A percentile compares a stretch with the other conserved stretches of the same genome.
These are phyloP conservation scores for Drepana arcuata DNA, from an alignment of 1,140 invertebrate genomes.

Conservation along the genomic window DNA sequence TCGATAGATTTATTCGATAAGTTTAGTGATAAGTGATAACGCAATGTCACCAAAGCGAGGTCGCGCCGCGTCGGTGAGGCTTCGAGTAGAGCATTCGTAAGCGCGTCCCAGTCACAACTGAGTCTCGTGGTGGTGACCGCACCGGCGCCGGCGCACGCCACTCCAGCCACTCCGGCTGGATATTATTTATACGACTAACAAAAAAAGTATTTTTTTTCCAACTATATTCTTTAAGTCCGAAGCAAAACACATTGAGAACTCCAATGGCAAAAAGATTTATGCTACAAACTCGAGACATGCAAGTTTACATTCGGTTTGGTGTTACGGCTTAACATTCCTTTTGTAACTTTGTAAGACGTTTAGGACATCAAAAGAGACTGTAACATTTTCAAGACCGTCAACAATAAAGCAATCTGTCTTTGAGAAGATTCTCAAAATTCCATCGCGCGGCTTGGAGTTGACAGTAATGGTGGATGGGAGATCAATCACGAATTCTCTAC, in stretches of 20 bases:
- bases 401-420: slow-evolving; percentile 10
- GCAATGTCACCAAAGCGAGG: slow-evolving; percentile 46
- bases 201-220: too few relatives aligned
- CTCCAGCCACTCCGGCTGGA: slow-evolving; percentile 32
- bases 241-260: too few relatives aligned
- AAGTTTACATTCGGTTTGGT: too few relatives aligned
- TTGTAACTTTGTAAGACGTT: too few relatives aligned
- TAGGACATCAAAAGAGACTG: too few relatives aligned
- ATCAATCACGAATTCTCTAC: slow-evolving; percentile 27
- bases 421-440: slow-evolving; percentile 10
- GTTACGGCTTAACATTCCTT: too few relatives aligned
- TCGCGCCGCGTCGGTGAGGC: slow-evolving; percentile 24
- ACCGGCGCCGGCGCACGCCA: slow-evolving; percentile 38
- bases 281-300: too few relatives aligned
- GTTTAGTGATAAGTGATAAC: slow-evolving; percentile 48
- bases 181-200: slow-evolving; percentile 47
- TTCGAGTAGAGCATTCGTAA: slow-evolving; percentile 53
- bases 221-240: too few relatives aligned
- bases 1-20: slow-evolving; percentile 41
- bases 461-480: slow-evolving; percentile 5
- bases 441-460: background rate
- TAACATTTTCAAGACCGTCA: too few relatives aligned
- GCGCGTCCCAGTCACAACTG: slow-evolving; percentile 58
- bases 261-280: too few relatives aligned
- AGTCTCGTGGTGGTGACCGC: slow-evolving; percentile 29